Evolutionary conservation across 2,113 vertebrate genomes (phyloP), one percentile per base, ranked within the genome.

Genomic region (Dunckerocampus dactyliophorus): DNA sequence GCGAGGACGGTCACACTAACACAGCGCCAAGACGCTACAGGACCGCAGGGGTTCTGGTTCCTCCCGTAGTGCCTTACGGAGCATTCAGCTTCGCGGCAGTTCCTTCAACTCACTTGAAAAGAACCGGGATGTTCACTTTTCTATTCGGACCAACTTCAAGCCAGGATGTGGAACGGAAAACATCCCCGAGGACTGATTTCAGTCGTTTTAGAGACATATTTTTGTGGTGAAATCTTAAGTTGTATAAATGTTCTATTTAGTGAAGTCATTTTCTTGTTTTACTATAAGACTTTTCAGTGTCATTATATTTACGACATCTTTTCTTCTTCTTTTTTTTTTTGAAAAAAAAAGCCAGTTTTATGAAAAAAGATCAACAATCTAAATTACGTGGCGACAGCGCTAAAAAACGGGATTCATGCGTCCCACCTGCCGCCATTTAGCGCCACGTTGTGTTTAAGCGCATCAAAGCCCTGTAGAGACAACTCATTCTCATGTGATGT

Each of bases 31-130:
- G 92, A 92, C 92, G 90, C 93, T 92, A 92, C 90, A 88, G 92
- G 92, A 93, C 93, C 90, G 89, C 72, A 78, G 83, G 72, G 85
- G 70, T 82, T 88, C 11, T n/a, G 11, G 13, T 20, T 90, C 89
- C 94, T 95, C 95, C 94, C 92, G 92, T 93, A 95, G 95, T 97
- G 95, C 95, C 95, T 97, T 97, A 97, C 88, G 90, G 92, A 95
- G 93, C 91, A 93, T 92, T 93, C 92, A 88, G 92, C 93, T 84
- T 94, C 86, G 88, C 85, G 88, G 93, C 93, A 95, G 94, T 93
- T 93, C 93, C 94, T 81, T 28, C 24, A 92, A 92, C 90, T 92
- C 82, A 65, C 87, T 92, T 92, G 67, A 75, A 72, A 76, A 74
- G 16, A 61, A 50, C 54, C 68, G 28, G 16, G n/a, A 42, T 39